Evolutionary conservation across 2,888 invertebrate genomes (phyloP), one percentile per base, ranked within the genome.

Genomic region (Cenopis cana): DNA sequence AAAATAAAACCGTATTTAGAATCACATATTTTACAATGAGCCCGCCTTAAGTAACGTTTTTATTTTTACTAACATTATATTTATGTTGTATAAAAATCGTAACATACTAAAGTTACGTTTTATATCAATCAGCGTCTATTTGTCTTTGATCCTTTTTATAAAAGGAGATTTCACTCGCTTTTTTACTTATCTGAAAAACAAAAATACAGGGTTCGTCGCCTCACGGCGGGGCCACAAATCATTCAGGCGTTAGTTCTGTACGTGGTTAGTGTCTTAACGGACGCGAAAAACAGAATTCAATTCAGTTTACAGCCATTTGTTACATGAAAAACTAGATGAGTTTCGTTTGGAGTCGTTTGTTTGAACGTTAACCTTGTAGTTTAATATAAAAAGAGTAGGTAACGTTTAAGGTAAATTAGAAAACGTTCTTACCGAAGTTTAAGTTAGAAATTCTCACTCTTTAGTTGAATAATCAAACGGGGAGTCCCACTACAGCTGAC

Each of bases 211-310:
- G 20, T 20, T n/a, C 20, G 59, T 10, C 20, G 14, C 41, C 41
- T 12, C 46, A 62, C 62, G 50, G 3, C 3, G 29, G 6, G 9
- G n/a, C 64, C 14, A 64, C 52, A 20, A 20, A 64, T 64, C 54
- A 64, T 14, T 52, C 61, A 6, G 33, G 24, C 61, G 33, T 20
- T 54, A 33, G 29, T 55, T 55, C 29, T 11, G 9, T 64, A 64
- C 64, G 64, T 64, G 64, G 52, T 38, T 54, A 64, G 64, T 64
- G 64, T 64, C 64, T 64, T 36, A 62, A 64, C 36, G 36, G 52
- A 52, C 62, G 17, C 55, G 29, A 55, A 55, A 55, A 12, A 38
- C 36, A 11, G 64, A 64, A 64, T 38, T 20, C 64, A 24, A 64
- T 64, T 64, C 52, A 54, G 20, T 64, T 52, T 50, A 24, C 17